Evolutionary conservation across 2,888 invertebrate genomes (phyloP), one percentile per base, ranked within the genome.

Genomic region (Eudasyphora cyanicolor): DNA sequence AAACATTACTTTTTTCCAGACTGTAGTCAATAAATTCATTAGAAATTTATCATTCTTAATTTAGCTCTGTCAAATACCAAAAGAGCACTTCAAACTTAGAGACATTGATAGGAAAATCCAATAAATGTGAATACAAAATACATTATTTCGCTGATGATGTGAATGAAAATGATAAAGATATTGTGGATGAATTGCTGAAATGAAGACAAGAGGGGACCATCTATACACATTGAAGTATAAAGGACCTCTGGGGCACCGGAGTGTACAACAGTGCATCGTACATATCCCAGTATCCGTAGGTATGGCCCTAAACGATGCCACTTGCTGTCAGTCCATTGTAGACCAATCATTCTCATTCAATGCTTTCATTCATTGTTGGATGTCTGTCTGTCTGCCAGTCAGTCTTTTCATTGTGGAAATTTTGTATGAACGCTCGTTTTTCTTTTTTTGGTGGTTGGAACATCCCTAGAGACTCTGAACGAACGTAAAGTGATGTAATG

Each of bases 401-500:
- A 14, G 27, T 57, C 57, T 27, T 24, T 27, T 27, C 57, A 27
- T 57, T 57, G 6, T 24, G 10, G 2, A 27, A 27, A 27, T 57
- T 14, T 54, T 54, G 4, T 21, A 2, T 14, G 27, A 14, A 45
- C 12, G n/a, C n/a, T 45, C 8, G 19, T 54, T 27, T 14, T 14
- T 57, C 27, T 27, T 57, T 57, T 27, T 51, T 51, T 21, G 21
- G 38, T 14, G 17, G 6, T 51, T 51, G 49, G 24, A 54, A 54
- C 12, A 54, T 57, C 57, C 57, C 57, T 4, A 24, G 57, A 27
- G 57, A 24, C 10, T 10, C 6, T 57, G 10, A 57, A 27, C 10
- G 51, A 10, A 27, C 10, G 51, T 2, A 62, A 62, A n/a, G 32
- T 62, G 32, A 62, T 62, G 62, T 62, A 62, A 62, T 62, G 62